A percentile compares a stretch with the other conserved stretches of the same genome.
Conservation (phyloP, 1,140 invertebrate genomes). For the Heliconius eleuchia region DNA sequence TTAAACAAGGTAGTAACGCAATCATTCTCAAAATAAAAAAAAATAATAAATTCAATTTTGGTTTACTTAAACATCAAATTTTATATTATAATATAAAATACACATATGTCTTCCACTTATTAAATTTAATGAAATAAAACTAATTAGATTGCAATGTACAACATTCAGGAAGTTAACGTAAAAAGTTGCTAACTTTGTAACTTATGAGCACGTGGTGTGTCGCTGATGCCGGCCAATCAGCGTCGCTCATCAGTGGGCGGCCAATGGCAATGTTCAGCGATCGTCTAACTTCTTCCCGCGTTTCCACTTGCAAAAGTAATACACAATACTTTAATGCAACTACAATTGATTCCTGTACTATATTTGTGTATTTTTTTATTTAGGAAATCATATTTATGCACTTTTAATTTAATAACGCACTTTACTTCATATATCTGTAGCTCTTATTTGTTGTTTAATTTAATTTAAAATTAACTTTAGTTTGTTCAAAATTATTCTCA, state of each 20-base stretch:
- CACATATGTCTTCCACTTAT: too few species aligned
- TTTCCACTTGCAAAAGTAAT: neutral
- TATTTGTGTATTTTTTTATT: neutral
- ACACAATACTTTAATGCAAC: neutral
- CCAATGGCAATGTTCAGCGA: constrained; percentile 55
- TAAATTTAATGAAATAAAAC: too few species aligned
- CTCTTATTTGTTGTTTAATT: too few species aligned
- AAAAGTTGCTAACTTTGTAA: constrained; percentile 56
- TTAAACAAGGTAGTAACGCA: neutral
- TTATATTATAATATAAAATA: too few species aligned
- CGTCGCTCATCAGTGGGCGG: constrained; percentile 74
- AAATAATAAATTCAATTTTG: too few species aligned
- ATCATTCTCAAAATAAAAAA: neutral
- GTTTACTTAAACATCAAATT: too few species aligned
- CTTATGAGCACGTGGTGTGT: constrained; percentile 76
- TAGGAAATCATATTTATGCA: neutral
- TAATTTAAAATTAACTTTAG: too few species aligned
- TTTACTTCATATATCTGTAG: too few species aligned
- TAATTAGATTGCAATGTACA: neutral
- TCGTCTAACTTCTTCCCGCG: constrained; percentile 31
- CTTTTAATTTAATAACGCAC: too few species aligned
- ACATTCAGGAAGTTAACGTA: constrained; percentile 18
- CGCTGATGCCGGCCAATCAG: constrained; percentile 73
- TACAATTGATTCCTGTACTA: neutral
- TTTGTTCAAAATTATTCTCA: too few species aligned